These are phyloP conservation scores for Stenchaetothrips biformis DNA, from an alignment of 2,888 invertebrate species.

Conservation along the genomic window DNA sequence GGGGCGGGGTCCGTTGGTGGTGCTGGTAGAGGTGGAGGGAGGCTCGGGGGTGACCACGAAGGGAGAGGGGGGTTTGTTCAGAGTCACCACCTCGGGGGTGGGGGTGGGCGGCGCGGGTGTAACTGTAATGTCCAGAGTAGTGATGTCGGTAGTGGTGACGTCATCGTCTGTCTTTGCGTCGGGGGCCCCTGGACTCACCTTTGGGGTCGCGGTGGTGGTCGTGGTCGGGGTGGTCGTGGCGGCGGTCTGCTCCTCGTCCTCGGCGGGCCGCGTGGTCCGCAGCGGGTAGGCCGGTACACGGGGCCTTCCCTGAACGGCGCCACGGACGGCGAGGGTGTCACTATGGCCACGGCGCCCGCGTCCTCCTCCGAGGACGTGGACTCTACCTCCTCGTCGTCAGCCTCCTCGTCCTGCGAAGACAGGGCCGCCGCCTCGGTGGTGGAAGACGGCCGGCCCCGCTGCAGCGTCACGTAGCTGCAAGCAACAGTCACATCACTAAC, in stretches of 20 bases:
- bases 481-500: not conserved
- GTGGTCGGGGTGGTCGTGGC: slow-evolving; percentile 33
- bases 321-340: slow-evolving; percentile 28
- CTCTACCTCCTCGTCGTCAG: slow-evolving; percentile 3
- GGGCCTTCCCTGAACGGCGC: slow-evolving; percentile 29
- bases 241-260: slow-evolving; percentile 36
- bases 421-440: not conserved
- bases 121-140: slow-evolving; percentile 36
- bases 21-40: not conserved
- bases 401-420: not conserved
- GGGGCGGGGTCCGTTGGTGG: slow-evolving; percentile 1
- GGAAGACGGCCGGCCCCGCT: not conserved
- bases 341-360: slow-evolving; percentile 28
- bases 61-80: slow-evolving; percentile 35
- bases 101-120: slow-evolving; percentile 28
- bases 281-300: slow-evolving; percentile 35
- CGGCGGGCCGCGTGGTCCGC: slow-evolving; percentile 40
- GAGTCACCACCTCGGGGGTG: slow-evolving; percentile 38
- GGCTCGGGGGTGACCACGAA: slow-evolving; percentile 26
- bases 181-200: slow-evolving; percentile 34
- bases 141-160: slow-evolving; percentile 41
- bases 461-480: not conserved
- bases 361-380: slow-evolving; percentile 29
- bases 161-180: slow-evolving; percentile 34
- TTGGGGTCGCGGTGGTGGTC: slow-evolving; percentile 36